Evolutionary conservation across 2,888 invertebrate species (phyloP), one percentile per base, ranked within the genome.

Genomic region (Bombylius discolor): DNA sequence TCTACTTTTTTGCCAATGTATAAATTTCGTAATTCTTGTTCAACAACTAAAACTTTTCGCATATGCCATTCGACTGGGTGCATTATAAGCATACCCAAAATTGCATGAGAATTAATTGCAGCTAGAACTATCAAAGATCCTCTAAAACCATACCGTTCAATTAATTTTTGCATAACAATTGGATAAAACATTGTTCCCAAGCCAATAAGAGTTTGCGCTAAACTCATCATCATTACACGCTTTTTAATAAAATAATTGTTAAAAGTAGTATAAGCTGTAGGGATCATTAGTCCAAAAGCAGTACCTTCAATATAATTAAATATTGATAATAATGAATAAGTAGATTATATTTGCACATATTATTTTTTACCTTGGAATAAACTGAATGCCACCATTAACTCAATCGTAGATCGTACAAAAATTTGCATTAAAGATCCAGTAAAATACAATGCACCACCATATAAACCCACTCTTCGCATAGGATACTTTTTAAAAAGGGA

Each of bases 21-120:
- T 56, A 50, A 60, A 23, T 42, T 50, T 12, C 48, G 39, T 5
- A 52, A 31, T 47, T 63, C 13, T 72, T 77, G 63, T 71, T 76
- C 42, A 74, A 70, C 56, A 72, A 77, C 58, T 67, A 74, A 54
- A 67, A 79, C 62, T 70, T 74, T 76, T 4, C 77, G 73, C 74
- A 82, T 74, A 65, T 87, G 85, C 84, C 85, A 83, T 66, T 85
- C 81, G 0, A 85, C 82, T 1, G 87, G 87, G 63, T 86, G 85
- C 81, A 87, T 82, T 47, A 84, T 74, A 49, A 82, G 64, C 81
- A 85, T 84, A 1, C 84, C 87, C 39, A 83, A 77, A 32, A 88
- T 71, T 23, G 81, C 74, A 66, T 88, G 80, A 13, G 84, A 70
- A 64, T 85, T 83, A 42, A 87, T 67, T 0, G 80, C 87, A 59